A percentile compares a stretch with the other conserved stretches of the same genome.
phyloP scores from a whole-genome alignment of 2,888 invertebrate genomes.

The Helobdella robusta region DNA sequence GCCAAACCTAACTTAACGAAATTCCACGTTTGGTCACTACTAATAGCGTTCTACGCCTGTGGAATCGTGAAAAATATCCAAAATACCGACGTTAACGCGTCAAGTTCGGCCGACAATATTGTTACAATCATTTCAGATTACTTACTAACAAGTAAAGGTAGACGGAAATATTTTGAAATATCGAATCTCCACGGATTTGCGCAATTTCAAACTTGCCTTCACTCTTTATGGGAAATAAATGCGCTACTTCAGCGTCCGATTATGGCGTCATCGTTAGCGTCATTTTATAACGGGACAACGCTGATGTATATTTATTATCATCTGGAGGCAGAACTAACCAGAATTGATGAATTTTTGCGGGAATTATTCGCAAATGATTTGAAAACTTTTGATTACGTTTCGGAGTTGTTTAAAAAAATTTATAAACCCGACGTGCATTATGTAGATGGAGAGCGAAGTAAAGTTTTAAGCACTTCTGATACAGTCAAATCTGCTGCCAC shows the following conservation, averaged over 20 bases:
- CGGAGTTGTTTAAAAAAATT: background rate
- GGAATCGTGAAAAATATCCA: slow-evolving; percentile 22
- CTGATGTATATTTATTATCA: background rate
- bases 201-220: slow-evolving; percentile 45
- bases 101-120: background rate
- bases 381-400: background rate
- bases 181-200: slow-evolving; percentile 41
- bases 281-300: background rate
- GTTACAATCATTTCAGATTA: slow-evolving; percentile 6
- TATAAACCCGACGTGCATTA: no score
- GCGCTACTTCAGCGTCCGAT: slow-evolving; percentile 41
- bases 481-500: no score
- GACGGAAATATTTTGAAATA: slow-evolving; percentile 31
- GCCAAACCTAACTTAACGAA: slow-evolving; percentile 37
- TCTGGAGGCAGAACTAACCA: background rate
- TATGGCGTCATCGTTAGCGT: background rate
- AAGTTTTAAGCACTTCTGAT: no score
- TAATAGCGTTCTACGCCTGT: slow-evolving; percentile 33
- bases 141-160: slow-evolving; percentile 4
- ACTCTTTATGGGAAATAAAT: slow-evolving; percentile 41
- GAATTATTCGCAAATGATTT: background rate
- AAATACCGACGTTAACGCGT: slow-evolving; percentile 2
- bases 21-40: slow-evolving; percentile 34
- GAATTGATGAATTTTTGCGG: background rate
- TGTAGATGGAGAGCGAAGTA: no score